These are phyloP conservation scores for Lobophora halterata DNA, from an alignment of 2,888 invertebrate species.

Conservation along the genomic window DNA sequence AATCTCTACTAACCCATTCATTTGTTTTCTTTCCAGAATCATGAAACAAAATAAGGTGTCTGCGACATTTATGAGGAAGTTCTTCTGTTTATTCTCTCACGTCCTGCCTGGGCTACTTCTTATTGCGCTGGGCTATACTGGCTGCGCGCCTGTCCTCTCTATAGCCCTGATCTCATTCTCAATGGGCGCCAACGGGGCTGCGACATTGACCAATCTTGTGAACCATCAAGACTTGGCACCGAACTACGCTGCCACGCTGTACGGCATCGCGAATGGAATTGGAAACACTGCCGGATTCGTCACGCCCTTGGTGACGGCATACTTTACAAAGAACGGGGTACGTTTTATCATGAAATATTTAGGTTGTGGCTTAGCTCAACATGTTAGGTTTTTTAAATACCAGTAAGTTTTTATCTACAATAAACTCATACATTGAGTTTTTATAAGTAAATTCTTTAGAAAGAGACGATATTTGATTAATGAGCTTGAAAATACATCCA, in stretches of 20 bases:
- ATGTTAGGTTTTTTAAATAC: too few species aligned
- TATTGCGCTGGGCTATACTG: conserved; percentile 80
- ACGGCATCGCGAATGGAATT: conserved; percentile 88
- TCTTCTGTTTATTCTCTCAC: conserved; percentile 84
- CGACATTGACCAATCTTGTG: conserved; percentile 82
- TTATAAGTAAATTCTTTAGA: too few species aligned
- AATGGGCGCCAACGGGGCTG: conserved; percentile 84
- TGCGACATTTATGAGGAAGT: conserved; percentile 81
- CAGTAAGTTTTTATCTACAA: too few species aligned
- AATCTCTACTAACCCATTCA: too few species aligned
- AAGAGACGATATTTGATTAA: too few species aligned
- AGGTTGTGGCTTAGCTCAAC: too few species aligned
- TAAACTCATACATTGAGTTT: too few species aligned
- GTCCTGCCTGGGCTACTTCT: conserved; percentile 75
- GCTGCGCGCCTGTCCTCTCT: conserved; percentile 82
- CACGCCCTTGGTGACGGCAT: conserved; percentile 86
- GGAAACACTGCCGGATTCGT: conserved; percentile 87
- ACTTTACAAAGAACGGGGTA: conserved; percentile 81
- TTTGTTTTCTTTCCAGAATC: conserved; percentile 58
- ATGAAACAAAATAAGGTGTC: conserved; percentile 69
- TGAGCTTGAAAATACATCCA: too few species aligned
- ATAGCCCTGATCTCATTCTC: conserved; percentile 85
- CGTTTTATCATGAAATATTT: conserved; percentile 46
- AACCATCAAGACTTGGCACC: conserved; percentile 88
- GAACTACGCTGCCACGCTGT: conserved; percentile 88